These are phyloP conservation scores for Tetraneura akinire DNA, from an alignment of 1,140 invertebrate species.

Conservation along the genomic window DNA sequence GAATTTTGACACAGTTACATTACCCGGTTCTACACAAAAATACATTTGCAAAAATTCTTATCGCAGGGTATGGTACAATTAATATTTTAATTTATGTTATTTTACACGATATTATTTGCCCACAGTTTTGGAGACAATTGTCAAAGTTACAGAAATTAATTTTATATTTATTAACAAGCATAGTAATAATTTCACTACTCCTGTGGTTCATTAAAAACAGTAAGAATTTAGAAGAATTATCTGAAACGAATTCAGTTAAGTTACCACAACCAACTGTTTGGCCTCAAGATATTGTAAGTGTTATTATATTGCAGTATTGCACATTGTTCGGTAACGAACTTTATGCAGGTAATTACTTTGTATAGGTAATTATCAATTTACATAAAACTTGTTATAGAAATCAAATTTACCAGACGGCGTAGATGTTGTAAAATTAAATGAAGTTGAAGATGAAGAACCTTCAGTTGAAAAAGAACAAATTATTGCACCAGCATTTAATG, in stretches of 20 bases:
- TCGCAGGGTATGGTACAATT: conserved; percentile 4
- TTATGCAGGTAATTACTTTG: too few species aligned
- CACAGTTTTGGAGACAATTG: conserved; percentile 41
- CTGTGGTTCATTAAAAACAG: conserved; percentile 7
- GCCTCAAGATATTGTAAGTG: conserved; percentile 9
- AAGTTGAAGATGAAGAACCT: not conserved
- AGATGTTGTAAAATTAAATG: conserved; percentile 31
- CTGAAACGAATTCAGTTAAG: not conserved
- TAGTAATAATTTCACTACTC: not conserved
- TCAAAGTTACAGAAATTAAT: conserved; percentile 38
- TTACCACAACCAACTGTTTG: conserved; percentile 25
- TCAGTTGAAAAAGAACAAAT: conserved; percentile 34
- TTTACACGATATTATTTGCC: not conserved
- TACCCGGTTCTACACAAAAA: not conserved
- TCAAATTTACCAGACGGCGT: conserved; percentile 22
- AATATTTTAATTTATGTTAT: not conserved
- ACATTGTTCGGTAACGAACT: not conserved
- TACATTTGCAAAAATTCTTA: conserved; percentile 11
- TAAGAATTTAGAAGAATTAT: conserved; percentile 2
- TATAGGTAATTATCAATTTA: not conserved
- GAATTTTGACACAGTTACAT: conserved; percentile 31
- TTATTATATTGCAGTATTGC: not conserved
- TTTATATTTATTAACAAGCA: not conserved
- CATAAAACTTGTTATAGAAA: not conserved
- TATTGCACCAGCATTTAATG: conserved; percentile 55